phyloP scores from a whole-genome alignment of 2,888 invertebrate species.

The Eupithecia dodoneata region DNA sequence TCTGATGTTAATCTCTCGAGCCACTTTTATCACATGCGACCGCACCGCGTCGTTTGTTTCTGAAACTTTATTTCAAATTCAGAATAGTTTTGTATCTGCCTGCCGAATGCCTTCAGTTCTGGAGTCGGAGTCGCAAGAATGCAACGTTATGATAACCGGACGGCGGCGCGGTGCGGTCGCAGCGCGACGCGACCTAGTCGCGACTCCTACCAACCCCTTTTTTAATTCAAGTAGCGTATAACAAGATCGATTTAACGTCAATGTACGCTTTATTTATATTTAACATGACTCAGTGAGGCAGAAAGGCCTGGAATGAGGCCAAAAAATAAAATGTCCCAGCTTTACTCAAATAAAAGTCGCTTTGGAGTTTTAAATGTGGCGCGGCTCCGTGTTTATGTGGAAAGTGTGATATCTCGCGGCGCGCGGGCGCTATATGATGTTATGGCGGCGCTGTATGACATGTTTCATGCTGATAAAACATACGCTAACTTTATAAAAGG shows the following conservation, averaged over 20 bases:
- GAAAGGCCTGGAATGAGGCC: constrained; percentile 42
- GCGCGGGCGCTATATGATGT: too few species aligned
- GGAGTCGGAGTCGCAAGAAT: constrained; percentile 9
- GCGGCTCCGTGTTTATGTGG: constrained; percentile 42
- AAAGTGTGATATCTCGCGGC: constrained; percentile 36
- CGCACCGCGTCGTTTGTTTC: neutral
- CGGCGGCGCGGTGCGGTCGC: neutral
- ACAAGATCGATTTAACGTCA: constrained; percentile 34
- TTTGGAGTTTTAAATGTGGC: constrained; percentile 45
- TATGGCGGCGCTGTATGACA: constrained; percentile 3
- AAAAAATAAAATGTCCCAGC: constrained; percentile 44
- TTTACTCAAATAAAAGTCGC: constrained; percentile 47
- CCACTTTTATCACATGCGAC: constrained; percentile 28
- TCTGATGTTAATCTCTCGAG: constrained; percentile 24
- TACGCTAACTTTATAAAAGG: constrained; percentile 12
- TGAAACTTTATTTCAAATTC: neutral
- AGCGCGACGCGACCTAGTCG: constrained; percentile 24
- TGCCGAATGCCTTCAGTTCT: neutral
- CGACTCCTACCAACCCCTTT: constrained; percentile 20
- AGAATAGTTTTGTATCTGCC: neutral
- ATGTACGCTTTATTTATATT: constrained; percentile 39
- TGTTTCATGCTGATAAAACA: constrained; percentile 18
- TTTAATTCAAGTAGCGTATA: constrained; percentile 28
- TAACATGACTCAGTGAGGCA: constrained; percentile 39
- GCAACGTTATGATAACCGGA: constrained; percentile 25